Conservation (phyloP, 2,888 invertebrate genomes). For the Dasysyrphus tricinctus region DNA sequence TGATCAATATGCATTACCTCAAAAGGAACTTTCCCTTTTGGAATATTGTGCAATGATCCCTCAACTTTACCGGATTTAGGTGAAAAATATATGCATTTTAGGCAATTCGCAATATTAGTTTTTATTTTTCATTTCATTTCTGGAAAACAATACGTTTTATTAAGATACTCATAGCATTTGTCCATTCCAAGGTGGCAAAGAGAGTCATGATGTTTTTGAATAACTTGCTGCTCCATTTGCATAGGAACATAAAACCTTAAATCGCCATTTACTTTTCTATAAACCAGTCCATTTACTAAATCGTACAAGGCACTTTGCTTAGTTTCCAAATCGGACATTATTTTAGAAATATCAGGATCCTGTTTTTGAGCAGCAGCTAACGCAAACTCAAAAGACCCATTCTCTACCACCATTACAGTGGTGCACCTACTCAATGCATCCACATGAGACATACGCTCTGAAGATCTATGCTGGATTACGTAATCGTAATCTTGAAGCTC, state of each 20-base stretch:
- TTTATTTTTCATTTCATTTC: background rate
- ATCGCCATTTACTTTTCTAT: background rate
- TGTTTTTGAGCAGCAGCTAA: too few species aligned
- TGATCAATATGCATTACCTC: too few species aligned
- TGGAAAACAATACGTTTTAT: too few species aligned
- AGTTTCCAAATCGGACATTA: too few species aligned
- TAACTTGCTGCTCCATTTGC: background rate
- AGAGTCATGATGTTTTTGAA: too few species aligned
- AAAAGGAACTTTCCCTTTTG: too few species aligned
- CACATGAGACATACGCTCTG: background rate
- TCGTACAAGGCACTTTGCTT: background rate
- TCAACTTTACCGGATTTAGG: background rate
- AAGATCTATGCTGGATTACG: background rate
- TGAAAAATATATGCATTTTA: background rate
- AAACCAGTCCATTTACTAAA: background rate
- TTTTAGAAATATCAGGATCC: too few species aligned
- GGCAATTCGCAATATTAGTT: background rate
- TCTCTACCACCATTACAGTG: background rate
- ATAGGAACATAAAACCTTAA: background rate
- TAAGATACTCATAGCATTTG: too few species aligned
- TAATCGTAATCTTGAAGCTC: too few species aligned
- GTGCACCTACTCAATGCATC: background rate
- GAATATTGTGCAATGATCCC: background rate
- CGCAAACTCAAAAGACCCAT: too few species aligned
- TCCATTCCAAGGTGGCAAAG: too few species aligned